These are phyloP conservation scores for Pungitius pungitius DNA, from an alignment of 2,113 vertebrate genomes.

Conservation along the genomic window DNA sequence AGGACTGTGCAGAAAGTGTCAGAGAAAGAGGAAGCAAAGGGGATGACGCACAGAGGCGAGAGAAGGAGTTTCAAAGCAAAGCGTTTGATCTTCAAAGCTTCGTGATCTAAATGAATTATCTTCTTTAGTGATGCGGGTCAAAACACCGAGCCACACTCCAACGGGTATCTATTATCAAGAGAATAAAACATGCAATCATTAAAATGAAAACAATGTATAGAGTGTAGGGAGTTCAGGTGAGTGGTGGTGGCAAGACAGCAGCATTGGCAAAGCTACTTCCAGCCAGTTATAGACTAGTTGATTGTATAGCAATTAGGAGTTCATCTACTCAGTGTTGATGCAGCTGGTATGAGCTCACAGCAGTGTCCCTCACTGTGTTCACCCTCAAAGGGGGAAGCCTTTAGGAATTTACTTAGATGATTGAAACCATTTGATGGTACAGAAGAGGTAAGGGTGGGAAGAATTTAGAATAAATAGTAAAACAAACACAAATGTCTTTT, in stretches of 20 bases:
- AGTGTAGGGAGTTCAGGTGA: not conserved
- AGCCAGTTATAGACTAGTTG: not conserved
- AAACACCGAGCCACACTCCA: not conserved
- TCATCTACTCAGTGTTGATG: not conserved
- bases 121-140: not conserved
- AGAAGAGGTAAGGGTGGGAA: not conserved
- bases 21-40: constrained; percentile 34
- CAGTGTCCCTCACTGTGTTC: not conserved
- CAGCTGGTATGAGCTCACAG: not conserved
- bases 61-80: constrained; percentile 33
- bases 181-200: constrained; percentile 21
- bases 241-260: not conserved
- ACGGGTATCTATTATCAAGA: not conserved
- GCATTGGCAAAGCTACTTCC: not conserved
- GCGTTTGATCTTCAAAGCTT: constrained; percentile 32
- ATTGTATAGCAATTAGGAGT: not conserved
- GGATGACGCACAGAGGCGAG: constrained; percentile 24
- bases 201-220: not conserved
- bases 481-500: not conserved
- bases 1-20: not conserved
- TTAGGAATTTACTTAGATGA: not conserved
- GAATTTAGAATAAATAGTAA: not conserved
- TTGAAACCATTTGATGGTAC: constrained; percentile 5
- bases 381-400: not conserved
- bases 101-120: not conserved